These are phyloP conservation scores for Drosophila kanekoi DNA, from an alignment of 2,888 invertebrate species.

Conservation along the genomic window DNA sequence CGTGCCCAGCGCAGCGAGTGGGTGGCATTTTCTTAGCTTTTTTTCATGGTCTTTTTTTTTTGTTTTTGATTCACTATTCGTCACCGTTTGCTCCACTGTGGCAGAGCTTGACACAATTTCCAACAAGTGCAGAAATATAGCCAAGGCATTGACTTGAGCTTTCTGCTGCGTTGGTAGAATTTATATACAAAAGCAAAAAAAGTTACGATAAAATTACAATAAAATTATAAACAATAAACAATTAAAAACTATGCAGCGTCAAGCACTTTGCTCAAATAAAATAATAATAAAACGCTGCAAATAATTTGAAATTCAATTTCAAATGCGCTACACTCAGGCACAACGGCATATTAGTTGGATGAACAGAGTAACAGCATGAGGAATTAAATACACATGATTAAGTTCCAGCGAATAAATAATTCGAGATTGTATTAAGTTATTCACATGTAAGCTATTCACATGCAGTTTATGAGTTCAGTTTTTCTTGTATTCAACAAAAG, in stretches of 20 bases:
- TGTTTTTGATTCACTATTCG: constrained; percentile 9
- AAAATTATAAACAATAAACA: constrained; percentile 63
- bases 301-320: constrained; percentile 34
- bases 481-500: background rate
- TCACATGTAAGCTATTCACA: background rate
- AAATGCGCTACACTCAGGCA: constrained; percentile 21
- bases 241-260: constrained; percentile 32
- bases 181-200: constrained; percentile 84
- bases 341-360: constrained; percentile 22
- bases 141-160: constrained; percentile 70
- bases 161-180: constrained; percentile 83
- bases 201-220: constrained; percentile 74
- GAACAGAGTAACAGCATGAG: too few species aligned
- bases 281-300: constrained; percentile 25
- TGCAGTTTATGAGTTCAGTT: constrained; percentile 7
- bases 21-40: constrained; percentile 8
- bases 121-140: constrained; percentile 1
- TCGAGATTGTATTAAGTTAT: background rate
- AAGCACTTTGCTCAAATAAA: constrained; percentile 53
- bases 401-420: background rate
- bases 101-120: constrained; percentile 65
- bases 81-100: constrained; percentile 59
- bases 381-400: background rate
- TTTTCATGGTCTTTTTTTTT: too few species aligned
- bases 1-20: constrained; percentile 39